Evolutionary conservation across 2,113 vertebrate species (phyloP).

Genomic region (Chroicocephalus ridibundus): DNA sequence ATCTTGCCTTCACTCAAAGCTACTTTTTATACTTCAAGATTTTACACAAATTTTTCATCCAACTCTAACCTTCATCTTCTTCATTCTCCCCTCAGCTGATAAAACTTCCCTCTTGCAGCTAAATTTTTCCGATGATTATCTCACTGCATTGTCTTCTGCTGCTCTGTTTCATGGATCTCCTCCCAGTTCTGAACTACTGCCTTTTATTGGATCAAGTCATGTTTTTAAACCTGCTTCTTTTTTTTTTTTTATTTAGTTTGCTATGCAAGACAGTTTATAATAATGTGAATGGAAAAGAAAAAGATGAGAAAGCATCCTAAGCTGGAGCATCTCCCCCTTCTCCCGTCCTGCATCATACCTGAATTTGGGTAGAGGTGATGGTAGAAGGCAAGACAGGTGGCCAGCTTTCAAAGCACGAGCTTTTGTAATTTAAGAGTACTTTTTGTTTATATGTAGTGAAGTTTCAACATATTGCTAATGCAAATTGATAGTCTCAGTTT

Average conservation of each 20-base stretch:
- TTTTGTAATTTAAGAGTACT: background rate
- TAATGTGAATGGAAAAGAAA: background rate
- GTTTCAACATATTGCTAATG: background rate
- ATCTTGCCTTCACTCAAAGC: background rate
- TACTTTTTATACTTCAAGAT: background rate
- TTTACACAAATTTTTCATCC: background rate
- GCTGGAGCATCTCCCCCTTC: background rate
- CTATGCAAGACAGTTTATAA: background rate
- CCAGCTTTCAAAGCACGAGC: background rate
- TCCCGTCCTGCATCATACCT: background rate
- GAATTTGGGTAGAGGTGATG: background rate
- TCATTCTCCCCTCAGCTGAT: background rate
- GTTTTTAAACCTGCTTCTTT: background rate
- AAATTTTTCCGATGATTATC: background rate
- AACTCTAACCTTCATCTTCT: background rate
- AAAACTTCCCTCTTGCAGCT: background rate
- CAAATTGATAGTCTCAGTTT: background rate
- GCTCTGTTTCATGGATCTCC: background rate
- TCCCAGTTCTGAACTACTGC: background rate
- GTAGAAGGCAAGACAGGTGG: background rate
- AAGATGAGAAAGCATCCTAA: background rate
- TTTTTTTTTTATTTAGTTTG: no score
- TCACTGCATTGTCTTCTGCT: background rate
- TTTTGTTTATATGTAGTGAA: background rate
- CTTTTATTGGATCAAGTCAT: background rate